phyloP scores from a whole-genome alignment of 2,888 invertebrate genomes.

The Urechis unicinctus region DNA sequence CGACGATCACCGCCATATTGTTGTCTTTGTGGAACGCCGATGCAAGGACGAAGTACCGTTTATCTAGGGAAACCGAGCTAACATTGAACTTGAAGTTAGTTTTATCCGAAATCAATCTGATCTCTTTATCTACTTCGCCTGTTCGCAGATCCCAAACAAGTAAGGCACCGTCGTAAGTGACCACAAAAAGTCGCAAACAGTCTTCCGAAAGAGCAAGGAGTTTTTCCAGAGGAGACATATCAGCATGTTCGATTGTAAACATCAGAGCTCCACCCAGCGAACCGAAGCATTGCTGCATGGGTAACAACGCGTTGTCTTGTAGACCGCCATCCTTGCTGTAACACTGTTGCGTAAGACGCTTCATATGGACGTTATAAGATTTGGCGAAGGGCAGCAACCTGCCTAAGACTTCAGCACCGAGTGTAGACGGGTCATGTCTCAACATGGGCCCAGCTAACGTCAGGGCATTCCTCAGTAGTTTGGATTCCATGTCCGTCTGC shows the following conservation, averaged over 20 bases:
- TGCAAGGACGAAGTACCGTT: conserved; percentile 21
- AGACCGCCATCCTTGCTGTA: conserved; percentile 76
- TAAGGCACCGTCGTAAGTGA: conserved; percentile 23
- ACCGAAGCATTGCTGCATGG: conserved; percentile 6
- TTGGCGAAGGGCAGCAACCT: conserved; percentile 76
- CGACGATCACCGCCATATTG: conserved; percentile 25
- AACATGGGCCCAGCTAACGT: conserved; percentile 86
- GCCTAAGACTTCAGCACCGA: conserved; percentile 85
- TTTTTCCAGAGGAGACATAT: conserved; percentile 19
- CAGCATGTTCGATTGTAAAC: conserved; percentile 51
- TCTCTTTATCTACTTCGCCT: conserved; percentile 21
- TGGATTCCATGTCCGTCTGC: conserved; percentile 64
- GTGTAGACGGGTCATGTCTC: conserved; percentile 81
- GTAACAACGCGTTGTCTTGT: conserved; percentile 54
- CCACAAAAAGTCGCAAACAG: conserved; percentile 20
- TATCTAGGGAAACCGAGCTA: conserved; percentile 14
- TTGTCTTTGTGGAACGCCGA: conserved; percentile 22
- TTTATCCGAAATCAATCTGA: not conserved
- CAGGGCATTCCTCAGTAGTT: conserved; percentile 86
- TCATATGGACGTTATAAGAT: conserved; percentile 67
- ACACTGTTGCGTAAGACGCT: conserved; percentile 70
- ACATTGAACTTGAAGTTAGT: conserved; percentile 25
- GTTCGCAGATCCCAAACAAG: conserved; percentile 25
- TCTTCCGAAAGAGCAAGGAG: conserved; percentile 21
- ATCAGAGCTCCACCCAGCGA: conserved; percentile 7